Base-by-base conservation (phyloP, 2,113 vertebrate genomes). In the Spheniscus mendiculus region DNA sequence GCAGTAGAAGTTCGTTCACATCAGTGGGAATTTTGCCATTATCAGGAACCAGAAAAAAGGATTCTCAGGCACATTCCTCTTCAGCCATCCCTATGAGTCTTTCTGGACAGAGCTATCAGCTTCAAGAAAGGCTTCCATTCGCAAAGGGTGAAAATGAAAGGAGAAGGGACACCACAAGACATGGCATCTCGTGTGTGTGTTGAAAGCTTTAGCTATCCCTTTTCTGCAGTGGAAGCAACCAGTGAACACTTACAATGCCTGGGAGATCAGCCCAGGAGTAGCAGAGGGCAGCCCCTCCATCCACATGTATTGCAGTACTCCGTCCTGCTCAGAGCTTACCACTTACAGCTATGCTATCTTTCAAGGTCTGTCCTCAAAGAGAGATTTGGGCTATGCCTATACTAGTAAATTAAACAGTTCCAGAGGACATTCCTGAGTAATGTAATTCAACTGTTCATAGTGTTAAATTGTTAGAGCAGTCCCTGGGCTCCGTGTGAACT, bases 241-340 rank as follows among this genome's bases (percentile, higher is more conserved):
- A 76, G 32, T 0, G 0, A 84, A 49, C 13, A n/a, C 12, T 82
- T 32, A 5, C 6, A 73, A 12, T 36, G 25, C 30, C 34, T 5
- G 3, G 34, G 10, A 89, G 45, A 71, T 58, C n/a, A 74, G 4
- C 25, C 15, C 22, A 42, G 47, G 29, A 65, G 27, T 62, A 22
- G 34, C 22, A 70, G 44, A 71, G 58, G 13, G 9, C 32, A 65
- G 1, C 9, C 32, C 5, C 10, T 72, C 36, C 22, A 50, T n/a
- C 6, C 32, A 7, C 40, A 15, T 0, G 18, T 40, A 6, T 50
- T 25, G 10, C 29, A 81, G 40, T 25, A 17, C 42, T 62, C n/a
- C 25, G 27, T 45, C 55, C 53, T 86, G 27, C 71, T 66, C 55
- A 45, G 34, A 32, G 44, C 27, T 72, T 26, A 34, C 62, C 10